Evolutionary conservation across 2,888 invertebrate species (phyloP).

Genomic region (Microplitis manilae): DNA sequence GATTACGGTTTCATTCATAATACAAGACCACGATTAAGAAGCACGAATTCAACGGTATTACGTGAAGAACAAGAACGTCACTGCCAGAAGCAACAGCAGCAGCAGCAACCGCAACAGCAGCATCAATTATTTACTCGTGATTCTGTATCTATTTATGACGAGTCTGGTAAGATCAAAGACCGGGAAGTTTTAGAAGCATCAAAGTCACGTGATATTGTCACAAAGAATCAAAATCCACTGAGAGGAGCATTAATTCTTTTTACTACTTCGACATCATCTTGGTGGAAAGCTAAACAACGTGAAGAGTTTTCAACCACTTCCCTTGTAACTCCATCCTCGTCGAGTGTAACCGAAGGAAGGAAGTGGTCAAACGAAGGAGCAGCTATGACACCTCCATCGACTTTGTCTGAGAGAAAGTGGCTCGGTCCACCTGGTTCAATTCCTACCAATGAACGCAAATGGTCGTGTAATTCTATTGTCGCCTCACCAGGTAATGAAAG

Average conservation of each 20-base stretch:
- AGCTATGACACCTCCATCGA: slow-evolving; percentile 51
- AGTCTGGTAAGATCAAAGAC: slow-evolving; percentile 48
- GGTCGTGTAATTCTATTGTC: slow-evolving; percentile 57
- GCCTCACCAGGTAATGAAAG: slow-evolving; percentile 52
- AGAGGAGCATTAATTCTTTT: slow-evolving; percentile 66
- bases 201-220: slow-evolving; percentile 51
- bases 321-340: slow-evolving; percentile 46
- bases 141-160: slow-evolving; percentile 48
- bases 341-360: slow-evolving; percentile 59
- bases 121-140: slow-evolving; percentile 53
- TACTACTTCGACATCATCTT: slow-evolving; percentile 67
- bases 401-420: slow-evolving; percentile 52
- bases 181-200: slow-evolving; percentile 55
- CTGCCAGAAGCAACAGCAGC: slow-evolving; percentile 35
- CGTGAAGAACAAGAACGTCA: slow-evolving; percentile 59
- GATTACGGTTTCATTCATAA: slow-evolving; percentile 67
- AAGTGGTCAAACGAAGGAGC: slow-evolving; percentile 60
- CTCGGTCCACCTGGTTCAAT: slow-evolving; percentile 35
- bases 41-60: slow-evolving; percentile 63
- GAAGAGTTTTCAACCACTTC: slow-evolving; percentile 59
- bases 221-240: slow-evolving; percentile 65
- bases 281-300: slow-evolving; percentile 68
- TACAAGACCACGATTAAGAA: slow-evolving; percentile 64
- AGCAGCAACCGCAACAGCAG: slow-evolving; percentile 32
- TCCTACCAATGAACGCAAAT: slow-evolving; percentile 60